Evolutionary conservation across 1,140 invertebrate species (phyloP).

Genomic region (Drosophila saltans): DNA sequence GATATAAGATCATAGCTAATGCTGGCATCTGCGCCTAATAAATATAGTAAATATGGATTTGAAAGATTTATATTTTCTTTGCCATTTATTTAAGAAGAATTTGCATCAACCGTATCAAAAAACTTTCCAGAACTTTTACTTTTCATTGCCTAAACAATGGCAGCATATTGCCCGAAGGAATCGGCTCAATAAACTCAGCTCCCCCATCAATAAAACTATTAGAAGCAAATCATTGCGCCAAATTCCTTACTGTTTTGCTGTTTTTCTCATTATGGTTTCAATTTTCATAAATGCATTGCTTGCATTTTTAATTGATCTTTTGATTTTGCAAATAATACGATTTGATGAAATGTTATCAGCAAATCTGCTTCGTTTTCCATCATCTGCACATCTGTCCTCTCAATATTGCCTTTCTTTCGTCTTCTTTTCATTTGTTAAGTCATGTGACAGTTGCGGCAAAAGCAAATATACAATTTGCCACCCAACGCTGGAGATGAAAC

Average conservation of each 20-base stretch:
- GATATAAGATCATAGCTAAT: background rate
- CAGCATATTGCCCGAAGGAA: conserved; percentile 43
- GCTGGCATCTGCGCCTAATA: background rate
- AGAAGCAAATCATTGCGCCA: conserved; percentile 28
- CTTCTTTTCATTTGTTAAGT: conserved; percentile 45
- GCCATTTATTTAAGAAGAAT: background rate
- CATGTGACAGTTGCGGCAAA: conserved; percentile 70
- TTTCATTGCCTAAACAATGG: conserved; percentile 28
- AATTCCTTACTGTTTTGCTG: conserved; percentile 23
- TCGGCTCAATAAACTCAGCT: conserved; percentile 36
- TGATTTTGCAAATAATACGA: conserved; percentile 14
- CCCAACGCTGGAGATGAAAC: conserved; percentile 27
- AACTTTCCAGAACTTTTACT: conserved; percentile 6
- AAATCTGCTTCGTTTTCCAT: too few species aligned
- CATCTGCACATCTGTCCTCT: too few species aligned
- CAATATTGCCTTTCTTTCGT: background rate
- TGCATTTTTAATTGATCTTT: conserved; percentile 24
- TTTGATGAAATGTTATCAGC: background rate
- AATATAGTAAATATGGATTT: background rate
- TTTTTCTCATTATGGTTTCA: conserved; percentile 16
- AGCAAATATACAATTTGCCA: conserved; percentile 62
- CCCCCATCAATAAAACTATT: conserved; percentile 46
- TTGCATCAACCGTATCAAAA: background rate
- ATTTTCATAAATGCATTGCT: conserved; percentile 19
- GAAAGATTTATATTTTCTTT: background rate